A percentile compares a stretch with the other conserved stretches of the same genome.
phyloP scores from a whole-genome alignment of 1,140 invertebrate genomes.

The Schlechtendalia chinensis region DNA sequence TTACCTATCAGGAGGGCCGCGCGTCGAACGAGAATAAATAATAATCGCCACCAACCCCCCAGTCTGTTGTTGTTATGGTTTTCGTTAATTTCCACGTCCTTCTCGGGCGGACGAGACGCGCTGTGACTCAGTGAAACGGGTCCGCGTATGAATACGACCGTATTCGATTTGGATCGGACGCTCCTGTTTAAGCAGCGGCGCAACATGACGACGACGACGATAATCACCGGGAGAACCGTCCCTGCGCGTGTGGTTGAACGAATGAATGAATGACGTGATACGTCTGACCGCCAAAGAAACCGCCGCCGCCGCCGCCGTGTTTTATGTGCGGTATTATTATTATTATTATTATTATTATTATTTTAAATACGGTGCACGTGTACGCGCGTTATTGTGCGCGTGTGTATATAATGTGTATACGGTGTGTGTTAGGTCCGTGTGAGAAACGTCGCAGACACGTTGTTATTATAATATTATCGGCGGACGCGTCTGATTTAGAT shows the following conservation, averaged over 20 bases:
- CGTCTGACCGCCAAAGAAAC: constrained; percentile 38
- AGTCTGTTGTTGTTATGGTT: no score
- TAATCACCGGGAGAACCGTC: constrained; percentile 3
- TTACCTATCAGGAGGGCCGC: no score
- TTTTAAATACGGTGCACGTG: not conserved
- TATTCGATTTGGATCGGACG: not conserved
- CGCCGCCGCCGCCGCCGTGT: constrained; percentile 23
- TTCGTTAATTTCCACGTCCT: not conserved
- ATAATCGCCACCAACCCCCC: no score
- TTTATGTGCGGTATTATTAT: not conserved
- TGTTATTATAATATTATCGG: constrained; percentile 16
- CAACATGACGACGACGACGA: not conserved
- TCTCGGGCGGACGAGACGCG: not conserved
- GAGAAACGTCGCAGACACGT: constrained; percentile 28
- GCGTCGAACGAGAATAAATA: no score
- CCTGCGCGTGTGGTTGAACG: no score
- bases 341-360: no score
- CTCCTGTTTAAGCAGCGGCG: constrained; percentile 1
- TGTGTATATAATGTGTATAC: not conserved
- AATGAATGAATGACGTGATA: constrained; percentile 45
- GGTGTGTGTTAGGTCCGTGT: not conserved
- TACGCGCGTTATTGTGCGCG: not conserved
- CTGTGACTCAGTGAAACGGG: no score
- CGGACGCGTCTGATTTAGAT: constrained; percentile 29
- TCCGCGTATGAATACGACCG: not conserved